Conservation (phyloP, 2,797 vertebrate species). For the Coreius guichenoti region DNA sequence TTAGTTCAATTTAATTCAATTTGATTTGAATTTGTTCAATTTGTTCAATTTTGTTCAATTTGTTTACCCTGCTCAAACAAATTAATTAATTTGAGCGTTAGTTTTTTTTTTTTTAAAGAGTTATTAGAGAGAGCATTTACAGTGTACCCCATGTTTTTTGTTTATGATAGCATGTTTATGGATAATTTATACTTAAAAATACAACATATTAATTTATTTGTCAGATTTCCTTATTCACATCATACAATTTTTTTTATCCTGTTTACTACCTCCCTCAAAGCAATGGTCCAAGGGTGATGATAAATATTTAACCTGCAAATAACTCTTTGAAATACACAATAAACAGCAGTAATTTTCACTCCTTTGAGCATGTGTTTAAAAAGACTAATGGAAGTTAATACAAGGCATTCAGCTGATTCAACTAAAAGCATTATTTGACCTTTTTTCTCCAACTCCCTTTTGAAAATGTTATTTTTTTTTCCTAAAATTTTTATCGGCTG, state of each 20-base stretch:
- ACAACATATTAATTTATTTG: background rate
- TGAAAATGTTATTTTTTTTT: background rate
- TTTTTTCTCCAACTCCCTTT: background rate
- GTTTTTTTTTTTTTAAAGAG: too few relatives aligned
- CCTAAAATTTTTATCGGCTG: background rate
- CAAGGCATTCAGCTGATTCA: slow-evolving; percentile 24
- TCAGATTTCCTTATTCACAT: background rate
- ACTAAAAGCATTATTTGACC: slow-evolving; percentile 7
- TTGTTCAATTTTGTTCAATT: too few relatives aligned
- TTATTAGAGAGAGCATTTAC: too few relatives aligned
- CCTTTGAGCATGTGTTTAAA: background rate
- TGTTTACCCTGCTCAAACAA: too few relatives aligned
- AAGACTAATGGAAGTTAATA: slow-evolving; percentile 2
- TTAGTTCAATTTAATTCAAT: too few relatives aligned
- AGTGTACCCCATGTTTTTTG: too few relatives aligned
- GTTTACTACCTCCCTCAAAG: background rate
- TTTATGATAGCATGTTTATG: background rate
- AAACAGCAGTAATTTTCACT: background rate
- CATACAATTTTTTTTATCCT: background rate
- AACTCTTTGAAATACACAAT: background rate
- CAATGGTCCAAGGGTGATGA: background rate
- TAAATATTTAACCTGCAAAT: background rate
- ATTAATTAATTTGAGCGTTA: too few relatives aligned
- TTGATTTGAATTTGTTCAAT: too few relatives aligned
- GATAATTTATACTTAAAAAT: background rate